Percentiles rank a stretch among this genome's conserved stretches.
Conservation (phyloP, 2,888 invertebrate genomes). For the Lepidochrysops patricia region DNA sequence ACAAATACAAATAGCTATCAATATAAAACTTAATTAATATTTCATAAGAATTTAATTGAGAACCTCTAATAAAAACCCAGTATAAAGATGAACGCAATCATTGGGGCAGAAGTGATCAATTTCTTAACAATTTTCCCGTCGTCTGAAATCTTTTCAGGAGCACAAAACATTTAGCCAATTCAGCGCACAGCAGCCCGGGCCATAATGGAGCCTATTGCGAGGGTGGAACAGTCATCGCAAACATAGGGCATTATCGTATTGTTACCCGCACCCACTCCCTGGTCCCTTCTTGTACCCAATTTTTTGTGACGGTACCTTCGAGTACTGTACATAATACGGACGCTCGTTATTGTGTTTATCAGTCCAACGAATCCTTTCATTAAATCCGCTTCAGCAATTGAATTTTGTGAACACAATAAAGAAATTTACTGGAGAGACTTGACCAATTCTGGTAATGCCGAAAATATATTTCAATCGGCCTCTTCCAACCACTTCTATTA, state of each 20-base stretch:
- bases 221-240: conserved; percentile 64
- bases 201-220: conserved; percentile 66
- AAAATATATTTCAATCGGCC: not conserved
- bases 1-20: no score
- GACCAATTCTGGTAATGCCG: not conserved
- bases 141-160: conserved; percentile 67
- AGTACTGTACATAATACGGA: conserved; percentile 14
- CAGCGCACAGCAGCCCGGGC: conserved; percentile 57
- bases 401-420: not conserved
- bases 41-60: no score
- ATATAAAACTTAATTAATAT: no score
- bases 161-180: conserved; percentile 72
- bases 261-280: conserved; percentile 56
- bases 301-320: conserved; percentile 21
- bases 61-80: not conserved
- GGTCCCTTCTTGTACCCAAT: conserved; percentile 24
- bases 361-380: conserved; percentile 3
- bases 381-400: not conserved
- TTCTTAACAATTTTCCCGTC: conserved; percentile 71
- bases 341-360: conserved; percentile 7
- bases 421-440: not conserved
- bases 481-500: no score
- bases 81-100: conserved; percentile 45
- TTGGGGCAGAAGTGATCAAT: conserved; percentile 68
- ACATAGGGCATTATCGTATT: conserved; percentile 71